These are phyloP conservation scores for Tridacna crocea DNA, from an alignment of 2,888 invertebrate genomes.

Conservation along the genomic window DNA sequence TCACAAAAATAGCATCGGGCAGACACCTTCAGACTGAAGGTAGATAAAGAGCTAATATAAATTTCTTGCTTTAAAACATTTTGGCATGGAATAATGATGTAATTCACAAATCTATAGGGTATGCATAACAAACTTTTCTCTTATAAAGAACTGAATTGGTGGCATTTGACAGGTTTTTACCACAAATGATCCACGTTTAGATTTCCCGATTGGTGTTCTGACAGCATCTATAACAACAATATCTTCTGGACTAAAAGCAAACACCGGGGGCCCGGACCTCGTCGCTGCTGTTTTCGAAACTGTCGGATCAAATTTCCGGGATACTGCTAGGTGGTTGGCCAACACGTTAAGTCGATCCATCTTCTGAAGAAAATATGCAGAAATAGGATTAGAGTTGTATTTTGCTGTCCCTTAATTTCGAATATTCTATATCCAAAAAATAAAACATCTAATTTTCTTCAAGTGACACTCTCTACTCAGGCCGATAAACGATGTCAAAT, in stretches of 20 bases:
- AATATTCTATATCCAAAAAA: neutral
- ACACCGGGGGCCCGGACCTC: slow-evolving; percentile 46
- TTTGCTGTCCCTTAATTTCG: neutral
- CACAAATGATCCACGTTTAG: slow-evolving; percentile 77
- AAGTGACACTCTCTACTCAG: slow-evolving; percentile 9
- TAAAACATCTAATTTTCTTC: neutral
- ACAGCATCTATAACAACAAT: slow-evolving; percentile 80
- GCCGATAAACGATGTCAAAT: slow-evolving; percentile 5
- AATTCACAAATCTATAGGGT: too few relatives aligned
- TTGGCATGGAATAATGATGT: too few relatives aligned
- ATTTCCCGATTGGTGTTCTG: slow-evolving; percentile 81
- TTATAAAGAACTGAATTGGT: too few relatives aligned
- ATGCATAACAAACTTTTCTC: too few relatives aligned
- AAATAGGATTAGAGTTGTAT: neutral
- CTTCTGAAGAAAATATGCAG: neutral
- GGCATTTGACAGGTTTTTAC: too few relatives aligned
- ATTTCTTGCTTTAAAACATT: too few relatives aligned
- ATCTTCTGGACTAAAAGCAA: slow-evolving; percentile 81
- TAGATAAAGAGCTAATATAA: too few relatives aligned
- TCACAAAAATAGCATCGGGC: too few relatives aligned
- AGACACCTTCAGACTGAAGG: too few relatives aligned
- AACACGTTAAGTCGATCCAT: slow-evolving; percentile 67
- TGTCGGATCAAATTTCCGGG: slow-evolving; percentile 1
- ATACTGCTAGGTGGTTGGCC: slow-evolving; percentile 56
- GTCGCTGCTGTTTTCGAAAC: slow-evolving; percentile 30